Evolutionary conservation across 2,113 vertebrate species (phyloP).

Genomic region (Trogon melanurus): DNA sequence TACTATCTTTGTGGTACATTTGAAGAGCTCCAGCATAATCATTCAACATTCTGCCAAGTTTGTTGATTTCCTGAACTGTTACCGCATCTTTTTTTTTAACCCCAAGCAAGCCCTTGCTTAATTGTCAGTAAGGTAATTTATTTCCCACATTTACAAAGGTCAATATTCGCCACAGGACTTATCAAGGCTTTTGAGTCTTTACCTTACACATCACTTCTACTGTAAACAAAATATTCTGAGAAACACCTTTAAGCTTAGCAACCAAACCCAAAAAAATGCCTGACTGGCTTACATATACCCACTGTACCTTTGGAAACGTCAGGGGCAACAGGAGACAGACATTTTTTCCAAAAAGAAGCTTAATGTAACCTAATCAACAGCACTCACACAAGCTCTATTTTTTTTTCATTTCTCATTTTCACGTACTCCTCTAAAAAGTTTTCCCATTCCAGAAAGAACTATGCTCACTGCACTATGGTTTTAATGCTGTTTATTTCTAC

Average conservation of each 20-base stretch:
- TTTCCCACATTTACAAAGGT: background rate
- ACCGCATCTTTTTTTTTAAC: too few species aligned
- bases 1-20: background rate
- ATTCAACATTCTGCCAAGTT: background rate
- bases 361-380: background rate
- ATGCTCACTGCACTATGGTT: background rate
- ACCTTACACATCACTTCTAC: background rate
- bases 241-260: background rate
- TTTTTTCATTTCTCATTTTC: background rate
- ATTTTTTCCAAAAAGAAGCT: background rate
- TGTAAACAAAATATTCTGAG: background rate
- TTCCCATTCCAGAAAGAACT: fast-evolving
- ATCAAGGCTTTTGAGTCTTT: background rate
- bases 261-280: background rate
- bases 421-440: background rate
- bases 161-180: background rate
- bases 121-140: background rate
- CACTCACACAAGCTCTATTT: background rate
- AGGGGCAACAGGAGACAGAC: background rate
- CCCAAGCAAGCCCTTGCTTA: background rate
- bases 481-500: background rate
- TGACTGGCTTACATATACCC: background rate
- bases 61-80: background rate
- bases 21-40: background rate
- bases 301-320: background rate